Base-by-base conservation (phyloP, 37 sponge, comb jelly and placozoan genomes). In the Dysidea cf. avara region DNA sequence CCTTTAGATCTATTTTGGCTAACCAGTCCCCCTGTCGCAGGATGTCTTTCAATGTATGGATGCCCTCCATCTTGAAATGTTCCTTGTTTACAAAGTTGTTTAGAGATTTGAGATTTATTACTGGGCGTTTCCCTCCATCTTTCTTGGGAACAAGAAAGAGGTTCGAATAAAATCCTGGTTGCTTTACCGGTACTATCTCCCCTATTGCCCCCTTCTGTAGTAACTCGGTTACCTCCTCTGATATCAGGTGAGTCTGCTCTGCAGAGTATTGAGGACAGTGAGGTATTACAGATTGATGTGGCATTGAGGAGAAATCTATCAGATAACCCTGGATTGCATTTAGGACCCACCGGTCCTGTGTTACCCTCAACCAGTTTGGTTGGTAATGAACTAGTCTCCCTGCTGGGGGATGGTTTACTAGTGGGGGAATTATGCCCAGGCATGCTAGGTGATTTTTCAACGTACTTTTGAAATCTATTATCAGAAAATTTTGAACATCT, bases 21-120 rank as follows among this genome's bases (percentile, higher is more conserved):
- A 74, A 48, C 50, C 51, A 74, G 35, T 74, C 63, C 7, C 75
- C 63, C 37, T 16, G 49, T 21, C 60, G 51, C 18, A 79, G 53
- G 49, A 69, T 50, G 38, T 65, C 80, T 49, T 79, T 79, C 31
- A 59, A 25, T 37, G 55, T 69, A 38, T 60, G 63, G 17, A 71
- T 71, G 20, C 69, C 68, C 47, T 80, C 81, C 81, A 80, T 80
- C 36, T 72, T 81, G 82, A 81, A 81, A 50, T 81, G 82, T n/a
- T 22, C n/a, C 58, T 58, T 25, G 34, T 32, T 12, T 4, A 68
- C 64, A 34, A 64, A 69, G 16, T 34, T 13, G 55, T 83, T 83
- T 26, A 74, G 36, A 39, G 48, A 14, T 6, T 66, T 73, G 24
- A 73, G 75, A 50, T 82, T 74, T 59, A 82, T 73, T 12, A 82